Percentiles rank a stretch among this genome's conserved stretches.
These are phyloP conservation scores for Sebastes taczanowskii DNA, from an alignment of 2,797 vertebrate genomes.

Conservation along the genomic window DNA sequence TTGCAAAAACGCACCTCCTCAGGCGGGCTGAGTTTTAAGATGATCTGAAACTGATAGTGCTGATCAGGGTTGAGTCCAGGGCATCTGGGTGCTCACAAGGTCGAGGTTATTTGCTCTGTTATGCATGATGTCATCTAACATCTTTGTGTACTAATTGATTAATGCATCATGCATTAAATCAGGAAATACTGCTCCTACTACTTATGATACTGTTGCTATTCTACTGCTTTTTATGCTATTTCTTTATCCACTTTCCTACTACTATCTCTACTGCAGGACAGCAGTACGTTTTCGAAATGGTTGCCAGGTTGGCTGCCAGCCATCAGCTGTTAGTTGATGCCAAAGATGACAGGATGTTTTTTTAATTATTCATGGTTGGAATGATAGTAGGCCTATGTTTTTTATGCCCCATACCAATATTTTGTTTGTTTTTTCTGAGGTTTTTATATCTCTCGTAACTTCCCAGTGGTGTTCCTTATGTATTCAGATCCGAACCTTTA, in stretches of 20 bases:
- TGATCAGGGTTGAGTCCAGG: conserved; percentile 39
- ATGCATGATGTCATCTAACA: background rate
- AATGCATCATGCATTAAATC: background rate
- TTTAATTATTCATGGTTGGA: background rate
- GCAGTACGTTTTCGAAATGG: too few relatives aligned
- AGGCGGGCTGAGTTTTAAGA: conserved; percentile 30
- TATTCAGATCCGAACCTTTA: too few relatives aligned
- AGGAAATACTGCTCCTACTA: background rate
- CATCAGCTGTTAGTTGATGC: background rate
- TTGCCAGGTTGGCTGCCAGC: background rate
- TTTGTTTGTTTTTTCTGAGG: too few relatives aligned
- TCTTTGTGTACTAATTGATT: background rate
- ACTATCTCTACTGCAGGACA: background rate
- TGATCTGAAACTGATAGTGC: conserved; percentile 67
- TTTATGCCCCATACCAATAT: too few relatives aligned
- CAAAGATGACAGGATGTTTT: background rate
- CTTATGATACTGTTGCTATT: background rate
- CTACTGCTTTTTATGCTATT: background rate
- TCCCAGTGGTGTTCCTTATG: too few relatives aligned
- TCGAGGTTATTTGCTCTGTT: background rate
- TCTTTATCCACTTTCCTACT: background rate
- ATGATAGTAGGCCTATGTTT: background rate
- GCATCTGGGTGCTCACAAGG: background rate
- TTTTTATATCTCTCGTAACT: too few relatives aligned
- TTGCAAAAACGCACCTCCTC: conserved; percentile 11